Base-by-base conservation (phyloP, 2,113 vertebrate species). In the Cyprinodon tularosa region DNA sequence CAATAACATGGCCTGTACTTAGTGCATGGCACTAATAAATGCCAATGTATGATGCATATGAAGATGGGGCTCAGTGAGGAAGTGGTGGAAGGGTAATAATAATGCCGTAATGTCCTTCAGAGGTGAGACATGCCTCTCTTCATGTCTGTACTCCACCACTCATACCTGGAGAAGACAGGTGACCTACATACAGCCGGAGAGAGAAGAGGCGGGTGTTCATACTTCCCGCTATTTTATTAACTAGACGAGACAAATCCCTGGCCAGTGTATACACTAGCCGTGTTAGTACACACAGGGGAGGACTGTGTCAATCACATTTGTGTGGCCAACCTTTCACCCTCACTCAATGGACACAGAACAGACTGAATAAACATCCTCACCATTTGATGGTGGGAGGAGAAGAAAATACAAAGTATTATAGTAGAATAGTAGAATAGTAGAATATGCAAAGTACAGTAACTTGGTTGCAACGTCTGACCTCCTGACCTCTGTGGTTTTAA, bases 1-100 rank as follows among this genome's bases (percentile, higher is more conserved):
- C 96, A 99, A 99, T 99, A 98, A 99, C 97, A 98, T 96, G 96
- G 95, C 96, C 97, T 96, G 96, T 96, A 96, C 96, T 97, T 94
- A 96, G 96, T 97, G 96, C 96, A 96, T 94, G 93, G 90, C 95
- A 96, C 96, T 98, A 98, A 99, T 99, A 98, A 99, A 97, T 96
- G 97, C 96, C 96, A 97, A 89, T 92, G 94, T 95, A 94, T 96
- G 96, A 96, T 97, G 96, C 97, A 97, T 98, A 97, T 96, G 95
- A 95, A 93, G 95, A 94, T 92, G 88, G 91, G 93, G 94, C 95
- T 95, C 96, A 95, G 93, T 81, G 93, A 94, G 75, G 82, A 89
- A 91, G 96, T 96, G 94, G 93, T 93, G 93, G 92, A 80, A 94
- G 95, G 95, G 94, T 95, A 95, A 97, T 96, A 96, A 97, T 96